These are phyloP conservation scores for Melanargia galathea DNA, from an alignment of 2,888 invertebrate species.

Conservation along the genomic window DNA sequence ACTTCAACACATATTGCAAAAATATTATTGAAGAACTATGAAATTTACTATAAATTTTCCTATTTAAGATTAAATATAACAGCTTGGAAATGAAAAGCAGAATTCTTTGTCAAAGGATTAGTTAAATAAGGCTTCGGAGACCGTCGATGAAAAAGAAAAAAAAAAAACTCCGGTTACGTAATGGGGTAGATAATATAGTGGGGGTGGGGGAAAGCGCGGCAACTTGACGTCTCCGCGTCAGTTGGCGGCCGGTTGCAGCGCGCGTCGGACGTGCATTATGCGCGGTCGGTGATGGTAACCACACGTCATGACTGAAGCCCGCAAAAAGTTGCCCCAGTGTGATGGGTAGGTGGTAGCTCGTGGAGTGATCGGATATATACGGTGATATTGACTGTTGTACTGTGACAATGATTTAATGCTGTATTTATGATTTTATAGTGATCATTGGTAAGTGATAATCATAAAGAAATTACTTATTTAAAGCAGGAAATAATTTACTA, in stretches of 20 bases:
- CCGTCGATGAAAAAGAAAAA: conserved; percentile 30
- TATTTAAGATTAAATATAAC: not conserved
- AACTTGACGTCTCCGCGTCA: conserved; percentile 58
- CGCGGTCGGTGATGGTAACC: conserved; percentile 52
- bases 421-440: conserved; percentile 76
- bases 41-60: not conserved
- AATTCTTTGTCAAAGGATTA: not conserved
- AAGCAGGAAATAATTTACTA: not conserved
- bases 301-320: conserved; percentile 62
- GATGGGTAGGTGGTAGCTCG: conserved; percentile 61
- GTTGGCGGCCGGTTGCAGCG: conserved; percentile 67
- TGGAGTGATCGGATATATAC: conserved; percentile 60
- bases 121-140: conserved; percentile 4
- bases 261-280: conserved; percentile 61
- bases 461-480: too few species aligned
- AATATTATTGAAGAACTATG: not conserved
- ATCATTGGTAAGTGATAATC: conserved; percentile 69
- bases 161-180: conserved; percentile 47
- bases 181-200: conserved; percentile 42
- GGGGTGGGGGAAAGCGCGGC: conserved; percentile 46
- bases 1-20: not conserved
- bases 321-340: conserved; percentile 44
- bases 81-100: not conserved
- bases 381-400: conserved; percentile 24
- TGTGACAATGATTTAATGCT: conserved; percentile 66